Evolutionary conservation across 1,140 invertebrate genomes (phyloP).

Genomic region (Ectropis grisescens): DNA sequence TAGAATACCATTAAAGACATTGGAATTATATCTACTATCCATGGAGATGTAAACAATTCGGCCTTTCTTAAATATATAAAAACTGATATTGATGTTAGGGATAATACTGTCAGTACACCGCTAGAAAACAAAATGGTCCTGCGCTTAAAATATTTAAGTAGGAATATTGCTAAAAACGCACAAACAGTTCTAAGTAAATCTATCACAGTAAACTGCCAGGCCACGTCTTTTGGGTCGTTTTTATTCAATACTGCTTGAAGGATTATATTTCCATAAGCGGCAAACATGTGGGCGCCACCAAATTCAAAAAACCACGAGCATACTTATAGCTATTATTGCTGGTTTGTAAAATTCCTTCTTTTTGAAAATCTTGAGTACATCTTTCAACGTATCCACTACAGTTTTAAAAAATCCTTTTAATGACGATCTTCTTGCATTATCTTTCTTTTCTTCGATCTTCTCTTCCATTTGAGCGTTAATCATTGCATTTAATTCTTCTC

Average conservation of each 20-base stretch:
- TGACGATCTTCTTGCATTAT: slow-evolving; percentile 18
- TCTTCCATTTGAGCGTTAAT: slow-evolving; percentile 42
- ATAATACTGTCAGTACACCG: slow-evolving; percentile 47
- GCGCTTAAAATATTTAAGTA: slow-evolving; percentile 46
- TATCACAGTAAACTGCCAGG: slow-evolving; percentile 57
- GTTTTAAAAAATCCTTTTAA: slow-evolving; percentile 28
- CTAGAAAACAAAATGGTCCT: slow-evolving; percentile 53
- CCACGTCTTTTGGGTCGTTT: slow-evolving; percentile 33
- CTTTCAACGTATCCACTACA: slow-evolving; percentile 28
- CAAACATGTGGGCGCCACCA: slow-evolving; percentile 55
- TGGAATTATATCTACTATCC: slow-evolving; percentile 37
- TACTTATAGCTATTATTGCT: slow-evolving; percentile 52
- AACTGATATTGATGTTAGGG: slow-evolving; percentile 38
- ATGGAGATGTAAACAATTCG: slow-evolving; percentile 24
- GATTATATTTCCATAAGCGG: slow-evolving; percentile 53
- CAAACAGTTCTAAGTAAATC: slow-evolving; percentile 52
- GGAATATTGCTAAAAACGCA: slow-evolving; percentile 53
- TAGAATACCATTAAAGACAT: slow-evolving; percentile 53
- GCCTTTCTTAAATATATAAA: slow-evolving; percentile 52
- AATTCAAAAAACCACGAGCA: slow-evolving; percentile 59
- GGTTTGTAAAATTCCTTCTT: slow-evolving; percentile 60
- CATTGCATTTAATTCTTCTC: slow-evolving; percentile 44
- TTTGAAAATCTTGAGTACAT: slow-evolving; percentile 45
- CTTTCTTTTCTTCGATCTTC: slow-evolving; percentile 18
- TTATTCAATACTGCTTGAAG: slow-evolving; percentile 48